Percentiles rank a stretch among this genome's conserved stretches.
These are phyloP conservation scores for Catostomus latipinnis DNA, from an alignment of 2,797 vertebrate genomes.

Conservation along the genomic window DNA sequence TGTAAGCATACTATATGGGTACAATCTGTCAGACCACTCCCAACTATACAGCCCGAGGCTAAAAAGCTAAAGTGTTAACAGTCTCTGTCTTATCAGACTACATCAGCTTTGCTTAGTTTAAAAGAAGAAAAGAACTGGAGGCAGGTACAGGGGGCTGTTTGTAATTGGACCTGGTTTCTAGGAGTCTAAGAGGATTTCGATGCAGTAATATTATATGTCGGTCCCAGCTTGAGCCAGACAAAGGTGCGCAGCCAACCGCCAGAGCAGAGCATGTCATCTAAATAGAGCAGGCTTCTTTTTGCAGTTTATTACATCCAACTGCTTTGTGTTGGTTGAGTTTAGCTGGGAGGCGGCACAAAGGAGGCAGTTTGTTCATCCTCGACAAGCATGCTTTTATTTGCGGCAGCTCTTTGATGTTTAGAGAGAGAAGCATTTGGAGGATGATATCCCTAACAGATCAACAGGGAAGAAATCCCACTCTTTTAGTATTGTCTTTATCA, in stretches of 20 bases:
- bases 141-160: slow-evolving; percentile 66
- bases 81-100: slow-evolving; percentile 71
- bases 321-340: slow-evolving; percentile 82
- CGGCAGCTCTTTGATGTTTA: slow-evolving; percentile 81
- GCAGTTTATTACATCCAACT: slow-evolving; percentile 84
- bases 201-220: slow-evolving; percentile 85
- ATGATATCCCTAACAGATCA: slow-evolving; percentile 79
- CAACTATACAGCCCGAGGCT: slow-evolving; percentile 65
- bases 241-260: slow-evolving; percentile 80
- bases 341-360: slow-evolving; percentile 80
- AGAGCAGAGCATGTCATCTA: slow-evolving; percentile 84
- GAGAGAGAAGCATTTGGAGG: slow-evolving; percentile 77
- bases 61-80: slow-evolving; percentile 70
- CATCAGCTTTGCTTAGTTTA: slow-evolving; percentile 83
- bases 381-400: slow-evolving; percentile 86
- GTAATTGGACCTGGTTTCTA: slow-evolving; percentile 81
- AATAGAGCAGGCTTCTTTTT: slow-evolving; percentile 81
- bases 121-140: slow-evolving; percentile 75
- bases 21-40: slow-evolving; percentile 27
- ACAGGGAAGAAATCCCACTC: slow-evolving; percentile 82
- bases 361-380: slow-evolving; percentile 84
- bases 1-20: not conserved
- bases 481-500: slow-evolving; percentile 80
- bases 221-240: slow-evolving; percentile 78
- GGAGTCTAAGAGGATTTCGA: slow-evolving; percentile 81